phyloP scores from a whole-genome alignment of 2,113 vertebrate species.

The Gambusia holbrooki region DNA sequence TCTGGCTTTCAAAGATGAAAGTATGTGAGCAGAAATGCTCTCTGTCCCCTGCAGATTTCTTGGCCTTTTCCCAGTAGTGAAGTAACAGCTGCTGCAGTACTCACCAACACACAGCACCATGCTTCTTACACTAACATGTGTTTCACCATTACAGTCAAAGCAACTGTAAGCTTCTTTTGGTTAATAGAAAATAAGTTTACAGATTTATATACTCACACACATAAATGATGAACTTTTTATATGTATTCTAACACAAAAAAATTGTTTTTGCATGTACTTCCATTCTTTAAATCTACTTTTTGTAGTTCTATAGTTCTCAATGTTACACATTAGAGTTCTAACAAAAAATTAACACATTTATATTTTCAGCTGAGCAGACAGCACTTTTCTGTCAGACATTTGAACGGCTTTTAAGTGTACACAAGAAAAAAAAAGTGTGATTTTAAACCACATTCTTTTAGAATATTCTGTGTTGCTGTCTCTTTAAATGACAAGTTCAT shows the following conservation, averaged over 20 bases:
- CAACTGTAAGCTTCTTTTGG: too few relatives aligned
- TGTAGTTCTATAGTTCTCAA: not conserved
- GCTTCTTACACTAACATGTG: constrained; percentile 32
- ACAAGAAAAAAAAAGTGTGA: not conserved
- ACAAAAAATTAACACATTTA: not conserved
- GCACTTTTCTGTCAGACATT: not conserved
- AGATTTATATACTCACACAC: too few relatives aligned
- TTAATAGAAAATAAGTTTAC: too few relatives aligned
- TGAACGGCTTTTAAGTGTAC: not conserved
- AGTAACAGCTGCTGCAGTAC: constrained; percentile 68
- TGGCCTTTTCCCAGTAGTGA: constrained; percentile 35
- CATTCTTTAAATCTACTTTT: not conserved
- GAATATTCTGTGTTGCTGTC: not conserved
- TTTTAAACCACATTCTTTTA: too few relatives aligned
- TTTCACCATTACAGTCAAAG: constrained; percentile 6
- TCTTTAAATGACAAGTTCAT: not conserved
- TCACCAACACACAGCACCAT: constrained; percentile 19
- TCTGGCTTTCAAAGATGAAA: constrained; percentile 46
- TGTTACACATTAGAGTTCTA: not conserved
- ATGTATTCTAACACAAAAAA: not conserved
- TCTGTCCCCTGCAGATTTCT: constrained; percentile 24
- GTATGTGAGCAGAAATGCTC: constrained; percentile 13
- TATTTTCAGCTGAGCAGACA: too few relatives aligned
- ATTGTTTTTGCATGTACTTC: not conserved
- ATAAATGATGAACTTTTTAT: too few relatives aligned